Conservation (phyloP, 2,888 invertebrate species). For the Epicampocera succincta region DNA sequence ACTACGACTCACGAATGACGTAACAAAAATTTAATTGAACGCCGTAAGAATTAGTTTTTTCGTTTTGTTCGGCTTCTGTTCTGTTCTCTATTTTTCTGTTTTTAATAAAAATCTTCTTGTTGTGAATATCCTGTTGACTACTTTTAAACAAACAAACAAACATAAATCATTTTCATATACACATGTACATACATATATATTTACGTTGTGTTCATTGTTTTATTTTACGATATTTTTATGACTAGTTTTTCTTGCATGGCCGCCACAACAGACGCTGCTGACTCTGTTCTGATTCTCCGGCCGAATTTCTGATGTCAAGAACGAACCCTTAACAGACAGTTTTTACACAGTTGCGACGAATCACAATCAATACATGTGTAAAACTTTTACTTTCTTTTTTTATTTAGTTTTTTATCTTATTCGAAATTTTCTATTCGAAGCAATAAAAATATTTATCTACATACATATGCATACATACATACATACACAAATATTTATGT, state of each 20-base stretch:
- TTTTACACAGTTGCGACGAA: too few species aligned
- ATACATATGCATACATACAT: too few species aligned
- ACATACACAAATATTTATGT: too few species aligned
- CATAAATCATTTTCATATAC: conserved; percentile 42
- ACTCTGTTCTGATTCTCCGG: too few species aligned
- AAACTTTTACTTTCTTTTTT: conserved; percentile 14
- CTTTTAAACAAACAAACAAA: conserved; percentile 51
- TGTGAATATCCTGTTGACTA: conserved; percentile 66
- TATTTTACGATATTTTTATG: conserved; percentile 32
- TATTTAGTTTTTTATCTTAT: conserved; percentile 20
- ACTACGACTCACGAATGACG: conserved; percentile 1
- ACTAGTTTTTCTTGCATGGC: conserved; percentile 18
- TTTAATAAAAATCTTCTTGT: conserved; percentile 62
- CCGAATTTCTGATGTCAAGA: too few species aligned
- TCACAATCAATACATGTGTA: background rate
- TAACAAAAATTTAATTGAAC: conserved; percentile 20
- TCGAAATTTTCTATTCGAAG: conserved; percentile 12
- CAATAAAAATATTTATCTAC: conserved; percentile 45
- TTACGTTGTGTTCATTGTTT: conserved; percentile 63
- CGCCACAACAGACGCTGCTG: background rate
- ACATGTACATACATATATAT: too few species aligned
- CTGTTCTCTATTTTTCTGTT: conserved; percentile 27
- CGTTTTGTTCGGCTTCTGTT: conserved; percentile 13
- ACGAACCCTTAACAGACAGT: too few species aligned
- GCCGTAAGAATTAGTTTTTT: conserved; percentile 15